A percentile compares a stretch with the other conserved stretches of the same genome.
These are phyloP conservation scores for Tenrec ecaudatus DNA, from an alignment of 2,113 vertebrate genomes.

Conservation along the genomic window DNA sequence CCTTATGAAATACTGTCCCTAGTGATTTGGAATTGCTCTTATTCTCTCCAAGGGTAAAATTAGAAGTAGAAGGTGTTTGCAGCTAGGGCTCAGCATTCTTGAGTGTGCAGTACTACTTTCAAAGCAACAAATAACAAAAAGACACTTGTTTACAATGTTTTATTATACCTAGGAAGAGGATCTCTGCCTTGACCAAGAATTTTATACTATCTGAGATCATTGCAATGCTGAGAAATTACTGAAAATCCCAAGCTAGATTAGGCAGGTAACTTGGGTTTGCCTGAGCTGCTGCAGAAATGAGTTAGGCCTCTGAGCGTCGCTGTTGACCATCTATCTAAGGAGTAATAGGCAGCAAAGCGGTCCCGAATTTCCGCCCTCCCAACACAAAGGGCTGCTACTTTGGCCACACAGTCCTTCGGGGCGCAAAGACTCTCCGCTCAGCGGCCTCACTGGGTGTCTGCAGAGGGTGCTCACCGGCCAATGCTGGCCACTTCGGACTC, in stretches of 20 bases:
- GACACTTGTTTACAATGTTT: neutral
- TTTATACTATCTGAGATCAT: neutral
- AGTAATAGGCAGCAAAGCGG: neutral
- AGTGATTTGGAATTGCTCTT: neutral
- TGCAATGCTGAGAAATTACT: neutral
- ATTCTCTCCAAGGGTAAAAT: conserved; percentile 33
- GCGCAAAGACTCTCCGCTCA: neutral
- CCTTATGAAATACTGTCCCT: conserved; percentile 42
- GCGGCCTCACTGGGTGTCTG: neutral
- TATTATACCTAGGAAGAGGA: neutral
- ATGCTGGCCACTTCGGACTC: conserved; percentile 13
- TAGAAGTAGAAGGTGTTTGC: neutral
- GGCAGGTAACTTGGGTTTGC: conserved; percentile 8
- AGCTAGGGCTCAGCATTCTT: neutral
- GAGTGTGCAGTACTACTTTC: neutral
- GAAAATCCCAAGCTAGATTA: neutral
- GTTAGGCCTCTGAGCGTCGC: conserved; percentile 78
- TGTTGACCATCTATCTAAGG: conserved; percentile 76
- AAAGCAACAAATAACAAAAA: neutral
- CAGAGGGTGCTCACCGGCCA: neutral
- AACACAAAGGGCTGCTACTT: conserved; percentile 23
- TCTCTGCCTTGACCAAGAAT: neutral
- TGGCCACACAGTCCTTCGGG: conserved; percentile 31
- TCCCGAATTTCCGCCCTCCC: neutral
- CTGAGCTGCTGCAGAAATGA: conserved; percentile 61